phyloP scores from a whole-genome alignment of 2,888 invertebrate species.

The Tribolium freemani region DNA sequence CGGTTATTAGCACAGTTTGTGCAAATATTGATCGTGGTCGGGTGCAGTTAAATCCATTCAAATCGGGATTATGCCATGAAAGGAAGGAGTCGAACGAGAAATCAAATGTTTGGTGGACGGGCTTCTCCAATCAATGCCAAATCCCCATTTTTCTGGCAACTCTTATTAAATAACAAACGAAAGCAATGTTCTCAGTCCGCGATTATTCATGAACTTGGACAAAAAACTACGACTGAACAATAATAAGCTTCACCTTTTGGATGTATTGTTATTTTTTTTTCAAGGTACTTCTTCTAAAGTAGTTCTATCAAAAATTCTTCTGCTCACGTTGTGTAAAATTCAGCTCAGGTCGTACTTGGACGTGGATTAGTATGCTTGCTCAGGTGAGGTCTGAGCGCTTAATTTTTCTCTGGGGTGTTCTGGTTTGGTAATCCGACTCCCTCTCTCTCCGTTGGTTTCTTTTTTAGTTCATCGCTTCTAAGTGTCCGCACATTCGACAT shows the following conservation, averaged over 20 bases:
- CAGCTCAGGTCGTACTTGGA: no score
- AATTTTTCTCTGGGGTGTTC: not conserved
- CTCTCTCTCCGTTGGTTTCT: slow-evolving; percentile 5
- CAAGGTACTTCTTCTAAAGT: no score
- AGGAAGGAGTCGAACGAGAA: not conserved
- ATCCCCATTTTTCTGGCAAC: no score
- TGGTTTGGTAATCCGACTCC: slow-evolving; percentile 3
- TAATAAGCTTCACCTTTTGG: no score
- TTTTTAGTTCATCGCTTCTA: slow-evolving; percentile 17
- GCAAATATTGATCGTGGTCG: slow-evolving; percentile 6
- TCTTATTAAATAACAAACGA: no score
- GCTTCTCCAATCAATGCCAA: no score
- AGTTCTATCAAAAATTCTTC: no score
- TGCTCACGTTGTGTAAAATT: no score
- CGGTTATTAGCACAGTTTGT: not conserved
- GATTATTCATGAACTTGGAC: no score
- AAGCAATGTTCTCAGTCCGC: no score
- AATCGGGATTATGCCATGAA: not conserved
- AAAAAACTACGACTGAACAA: no score
- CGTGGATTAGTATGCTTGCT: not conserved
- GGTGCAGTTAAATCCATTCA: not conserved
- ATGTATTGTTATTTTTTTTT: no score
- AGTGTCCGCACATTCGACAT: slow-evolving; percentile 37
- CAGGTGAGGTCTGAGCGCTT: not conserved
- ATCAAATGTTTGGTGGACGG: not conserved